Percentiles rank a stretch among this genome's conserved stretches.
Conservation (phyloP, 2,888 invertebrate genomes). For the Brachyptera putata region DNA sequence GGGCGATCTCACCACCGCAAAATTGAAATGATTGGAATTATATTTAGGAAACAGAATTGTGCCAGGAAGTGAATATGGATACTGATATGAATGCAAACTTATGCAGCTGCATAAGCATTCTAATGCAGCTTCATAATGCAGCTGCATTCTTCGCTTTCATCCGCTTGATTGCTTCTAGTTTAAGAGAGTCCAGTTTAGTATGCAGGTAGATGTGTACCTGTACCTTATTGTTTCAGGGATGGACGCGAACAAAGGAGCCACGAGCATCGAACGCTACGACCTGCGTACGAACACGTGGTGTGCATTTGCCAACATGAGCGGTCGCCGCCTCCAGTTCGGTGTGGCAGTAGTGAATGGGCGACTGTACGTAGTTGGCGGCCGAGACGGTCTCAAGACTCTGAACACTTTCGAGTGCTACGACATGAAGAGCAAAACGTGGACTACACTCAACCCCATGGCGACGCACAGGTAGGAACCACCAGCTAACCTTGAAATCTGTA, state of each 20-base stretch:
- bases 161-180: too few species aligned
- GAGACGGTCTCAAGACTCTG: constrained; percentile 91
- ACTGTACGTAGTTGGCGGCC: constrained; percentile 82
- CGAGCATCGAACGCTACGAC: constrained; percentile 86
- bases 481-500: constrained; percentile 14
- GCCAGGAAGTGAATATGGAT: too few species aligned
- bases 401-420: constrained; percentile 90
- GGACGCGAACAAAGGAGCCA: constrained; percentile 87
- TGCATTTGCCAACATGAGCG: constrained; percentile 70
- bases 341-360: constrained; percentile 81
- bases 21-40: too few species aligned
- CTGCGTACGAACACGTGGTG: constrained; percentile 76
- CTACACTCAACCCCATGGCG: constrained; percentile 78
- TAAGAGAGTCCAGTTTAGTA: too few species aligned
- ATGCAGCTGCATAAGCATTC: too few species aligned
- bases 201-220: too few species aligned
- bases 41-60: too few species aligned
- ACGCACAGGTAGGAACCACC: constrained; percentile 61
- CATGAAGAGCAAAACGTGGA: constrained; percentile 74
- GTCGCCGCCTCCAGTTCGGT: constrained; percentile 83
- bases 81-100: too few species aligned
- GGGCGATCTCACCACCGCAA: too few species aligned
- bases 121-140: too few species aligned
- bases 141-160: too few species aligned
- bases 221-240: constrained; percentile 56